These are phyloP conservation scores for Nebria brevicollis DNA, from an alignment of 2,888 invertebrate species.

Conservation along the genomic window DNA sequence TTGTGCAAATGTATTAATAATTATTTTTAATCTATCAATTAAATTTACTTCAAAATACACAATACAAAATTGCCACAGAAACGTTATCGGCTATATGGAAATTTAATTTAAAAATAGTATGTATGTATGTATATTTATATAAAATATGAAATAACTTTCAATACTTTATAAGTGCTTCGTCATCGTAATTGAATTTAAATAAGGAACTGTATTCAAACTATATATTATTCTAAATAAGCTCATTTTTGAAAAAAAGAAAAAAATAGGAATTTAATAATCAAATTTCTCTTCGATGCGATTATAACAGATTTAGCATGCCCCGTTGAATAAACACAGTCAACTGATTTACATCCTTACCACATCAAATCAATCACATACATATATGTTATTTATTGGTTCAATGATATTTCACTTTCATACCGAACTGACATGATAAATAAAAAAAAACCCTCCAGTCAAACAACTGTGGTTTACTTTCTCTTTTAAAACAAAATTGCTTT, in stretches of 20 bases:
- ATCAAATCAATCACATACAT: constrained; percentile 16
- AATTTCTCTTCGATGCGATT: background rate
- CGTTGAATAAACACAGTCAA: constrained; percentile 2
- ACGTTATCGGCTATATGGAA: no score
- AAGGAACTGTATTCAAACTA: no score
- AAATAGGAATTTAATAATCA: background rate
- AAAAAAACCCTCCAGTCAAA: constrained; percentile 4
- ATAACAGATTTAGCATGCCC: background rate
- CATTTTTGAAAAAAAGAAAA: background rate
- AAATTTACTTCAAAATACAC: no score
- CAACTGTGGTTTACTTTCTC: constrained; percentile 28
- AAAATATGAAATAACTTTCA: no score
- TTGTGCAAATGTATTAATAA: background rate
- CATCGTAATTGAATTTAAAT: no score
- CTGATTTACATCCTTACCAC: background rate
- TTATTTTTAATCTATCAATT: background rate
- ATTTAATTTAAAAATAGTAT: no score
- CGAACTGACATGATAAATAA: background rate
- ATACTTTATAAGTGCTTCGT: no score
- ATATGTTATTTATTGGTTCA: constrained; percentile 13
- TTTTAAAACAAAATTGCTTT: constrained; percentile 14
- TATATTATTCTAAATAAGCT: no score
- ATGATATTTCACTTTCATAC: constrained; percentile 9
- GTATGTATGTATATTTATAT: no score
- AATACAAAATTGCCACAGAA: no score